Evolutionary conservation across 2,113 vertebrate species (phyloP), one percentile per base, ranked within the genome.

Genomic region (Polyodon spathula): DNA sequence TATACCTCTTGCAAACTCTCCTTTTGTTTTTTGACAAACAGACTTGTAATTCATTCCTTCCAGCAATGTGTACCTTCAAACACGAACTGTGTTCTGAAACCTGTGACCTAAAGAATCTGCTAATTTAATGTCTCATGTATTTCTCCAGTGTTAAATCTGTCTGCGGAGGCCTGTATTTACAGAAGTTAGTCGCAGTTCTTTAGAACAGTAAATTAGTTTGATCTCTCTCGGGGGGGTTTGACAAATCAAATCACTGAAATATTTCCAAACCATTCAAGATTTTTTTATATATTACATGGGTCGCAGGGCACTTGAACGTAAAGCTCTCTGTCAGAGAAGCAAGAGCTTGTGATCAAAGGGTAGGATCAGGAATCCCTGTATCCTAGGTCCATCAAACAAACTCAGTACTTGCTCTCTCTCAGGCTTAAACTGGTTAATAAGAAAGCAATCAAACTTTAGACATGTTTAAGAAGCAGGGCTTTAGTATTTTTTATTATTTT

Each of bases 71-170:
- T 12, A 64, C 52, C 46, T 16, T 53, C 59, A 51, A 69, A 60
- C 42, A 10, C 1, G 37, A 52, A 50, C n/a, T 56, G 14, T 7
- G 41, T 53, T 48, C 46, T 14, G n/a, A 14, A 37, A 3, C 14
- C 6, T 54, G 9, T n/a, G 50, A 56, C 61, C 59, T 66, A 48
- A 40, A 50, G 27, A 9, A 27, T 42, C 27, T 5, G 39, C 53
- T 70, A 70, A 73, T 62, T 72, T 59, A 62, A 62, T n/a, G n/a
- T n/a, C 41, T 58, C 42, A 16, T 48, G 41, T 1, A n/a, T 6
- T 6, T 60, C 43, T 27, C 57, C 59, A 10, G 57, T 44, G 37
- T 48, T 14, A 17, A 63, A 68, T 51, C 37, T 16, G 6, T 39
- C 38, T 37, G 58, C 37, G 40, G 53, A 50, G 40, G 37, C 59